Base-by-base conservation (phyloP, 2,113 vertebrate species). In the Paraplagusia blochii region DNA sequence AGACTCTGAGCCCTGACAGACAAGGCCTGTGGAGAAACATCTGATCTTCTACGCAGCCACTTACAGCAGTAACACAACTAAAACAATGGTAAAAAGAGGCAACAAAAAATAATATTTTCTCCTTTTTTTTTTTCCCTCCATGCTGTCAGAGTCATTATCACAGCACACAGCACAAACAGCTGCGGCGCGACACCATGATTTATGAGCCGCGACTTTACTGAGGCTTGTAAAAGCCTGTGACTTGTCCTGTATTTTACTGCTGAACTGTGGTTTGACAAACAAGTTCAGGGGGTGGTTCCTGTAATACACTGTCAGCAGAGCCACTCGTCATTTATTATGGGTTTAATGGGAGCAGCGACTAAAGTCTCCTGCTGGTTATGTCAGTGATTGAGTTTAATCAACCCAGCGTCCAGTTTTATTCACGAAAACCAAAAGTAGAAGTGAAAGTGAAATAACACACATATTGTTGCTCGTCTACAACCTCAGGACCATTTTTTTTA, bases 201-300 rank as follows among this genome's bases (percentile, higher is more conserved):
- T 79, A 86, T 84, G 82, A 82, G 79, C 75, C 39, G 6, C 68
- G 75, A 71, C 77, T 82, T 85, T 79, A 85, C 64, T 74, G 82
- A 82, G 80, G 63, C 72, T 68, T 76, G 79, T 86, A 29, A 85
- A 85, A 83, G 71, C 62, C 53, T 14, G 40, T 70, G 74, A 82
- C 70, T 83, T 83, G 22, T 29, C 22, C 68, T 74, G 67, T 74
- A 67, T 72, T 74, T 69, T 72, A 69, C 18, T 33, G 65, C 63
- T 74, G 53, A 71, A 81, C 45, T 62, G 63, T 48, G 60, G 69
- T 74, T 77, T 71, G 67, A 50, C 46, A 65, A 58, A 48, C 40
- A 36, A 66, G 72, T 73, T 83, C 80, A 81, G 22, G 22, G 46
- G 47, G 63, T n/a, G 65, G 72, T 72, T 70, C 11, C 54, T 9